Evolutionary conservation across 2,113 vertebrate genomes (phyloP).

Genomic region (Spea bombifrons): DNA sequence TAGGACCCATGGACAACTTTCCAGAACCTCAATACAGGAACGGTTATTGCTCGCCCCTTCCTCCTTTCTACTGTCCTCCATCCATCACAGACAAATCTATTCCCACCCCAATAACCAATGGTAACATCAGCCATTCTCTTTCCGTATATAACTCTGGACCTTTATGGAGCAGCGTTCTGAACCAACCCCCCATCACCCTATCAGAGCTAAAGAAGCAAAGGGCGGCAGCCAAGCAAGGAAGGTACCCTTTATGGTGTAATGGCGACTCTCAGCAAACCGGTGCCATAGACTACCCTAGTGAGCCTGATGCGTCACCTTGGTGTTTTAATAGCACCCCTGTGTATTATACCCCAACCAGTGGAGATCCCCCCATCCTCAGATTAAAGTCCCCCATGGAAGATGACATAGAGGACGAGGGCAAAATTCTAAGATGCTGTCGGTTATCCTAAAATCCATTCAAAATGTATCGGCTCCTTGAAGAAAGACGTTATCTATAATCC

Average conservation of each 20-base stretch:
- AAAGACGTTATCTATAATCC: not conserved
- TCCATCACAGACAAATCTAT: slow-evolving; percentile 68
- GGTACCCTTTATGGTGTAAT: slow-evolving; percentile 79
- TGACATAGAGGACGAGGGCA: slow-evolving; percentile 81
- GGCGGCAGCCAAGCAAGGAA: slow-evolving; percentile 84
- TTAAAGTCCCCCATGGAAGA: slow-evolving; percentile 91
- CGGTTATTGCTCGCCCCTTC: slow-evolving; percentile 65
- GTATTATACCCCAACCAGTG: slow-evolving; percentile 88
- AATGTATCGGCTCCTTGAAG: not conserved
- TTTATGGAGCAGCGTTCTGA: slow-evolving; percentile 73
- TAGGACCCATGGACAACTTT: slow-evolving; percentile 18
- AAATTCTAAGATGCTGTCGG: slow-evolving; percentile 83
- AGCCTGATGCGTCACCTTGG: slow-evolving; percentile 77
- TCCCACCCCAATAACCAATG: slow-evolving; percentile 59
- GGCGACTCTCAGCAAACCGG: slow-evolving; percentile 60
- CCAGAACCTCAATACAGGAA: slow-evolving; percentile 61
- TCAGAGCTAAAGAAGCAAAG: slow-evolving; percentile 93
- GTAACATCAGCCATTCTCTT: slow-evolving; percentile 53
- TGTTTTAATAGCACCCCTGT: slow-evolving; percentile 84
- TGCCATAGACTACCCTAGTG: slow-evolving; percentile 72
- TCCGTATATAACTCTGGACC: slow-evolving; percentile 60
- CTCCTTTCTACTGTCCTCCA: slow-evolving; percentile 66
- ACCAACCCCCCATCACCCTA: slow-evolving; percentile 80
- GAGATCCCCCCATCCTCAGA: slow-evolving; percentile 88
- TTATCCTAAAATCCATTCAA: slow-evolving; percentile 71